Conservation (phyloP, 1,140 invertebrate genomes). For the Aphaenogaster floridana region DNA sequence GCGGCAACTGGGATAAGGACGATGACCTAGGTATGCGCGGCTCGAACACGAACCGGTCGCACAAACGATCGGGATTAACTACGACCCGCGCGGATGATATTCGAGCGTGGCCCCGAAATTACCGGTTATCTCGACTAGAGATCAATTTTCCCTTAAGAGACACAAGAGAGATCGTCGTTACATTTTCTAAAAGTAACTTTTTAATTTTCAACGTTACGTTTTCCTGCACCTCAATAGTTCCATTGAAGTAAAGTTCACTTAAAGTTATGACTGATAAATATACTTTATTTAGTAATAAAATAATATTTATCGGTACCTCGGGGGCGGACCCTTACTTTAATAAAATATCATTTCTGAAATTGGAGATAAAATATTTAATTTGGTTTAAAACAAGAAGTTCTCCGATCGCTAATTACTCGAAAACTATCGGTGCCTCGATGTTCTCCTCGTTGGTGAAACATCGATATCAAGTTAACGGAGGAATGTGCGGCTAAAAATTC, state of each 20-base stretch:
- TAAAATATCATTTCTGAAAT: conserved; percentile 43
- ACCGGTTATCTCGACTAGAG: not conserved
- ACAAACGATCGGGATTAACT: conserved; percentile 45
- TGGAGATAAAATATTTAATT: conserved; percentile 7
- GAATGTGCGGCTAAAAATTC: conserved; percentile 2
- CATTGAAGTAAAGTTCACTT: not conserved
- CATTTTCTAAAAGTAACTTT: not conserved
- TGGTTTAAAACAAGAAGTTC: not conserved
- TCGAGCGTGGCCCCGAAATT: conserved; percentile 29
- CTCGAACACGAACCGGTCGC: conserved; percentile 1
- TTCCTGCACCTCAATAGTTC: not conserved
- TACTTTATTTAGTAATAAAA: not conserved
- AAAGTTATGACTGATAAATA: not conserved
- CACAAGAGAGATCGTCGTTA: not conserved
- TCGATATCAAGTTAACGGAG: conserved; percentile 23
- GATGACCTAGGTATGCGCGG: conserved; percentile 83
- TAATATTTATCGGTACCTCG: not conserved
- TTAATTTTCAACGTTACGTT: not conserved
- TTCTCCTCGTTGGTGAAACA: not conserved
- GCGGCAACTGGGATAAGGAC: conserved; percentile 84
- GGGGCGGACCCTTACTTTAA: not conserved
- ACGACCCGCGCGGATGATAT: conserved; percentile 10
- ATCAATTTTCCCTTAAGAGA: not conserved
- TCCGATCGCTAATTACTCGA: conserved; percentile 16
- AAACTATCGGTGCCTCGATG: conserved; percentile 12